phyloP scores from a whole-genome alignment of 2,888 invertebrate species.

The Cactoblastis cactorum region DNA sequence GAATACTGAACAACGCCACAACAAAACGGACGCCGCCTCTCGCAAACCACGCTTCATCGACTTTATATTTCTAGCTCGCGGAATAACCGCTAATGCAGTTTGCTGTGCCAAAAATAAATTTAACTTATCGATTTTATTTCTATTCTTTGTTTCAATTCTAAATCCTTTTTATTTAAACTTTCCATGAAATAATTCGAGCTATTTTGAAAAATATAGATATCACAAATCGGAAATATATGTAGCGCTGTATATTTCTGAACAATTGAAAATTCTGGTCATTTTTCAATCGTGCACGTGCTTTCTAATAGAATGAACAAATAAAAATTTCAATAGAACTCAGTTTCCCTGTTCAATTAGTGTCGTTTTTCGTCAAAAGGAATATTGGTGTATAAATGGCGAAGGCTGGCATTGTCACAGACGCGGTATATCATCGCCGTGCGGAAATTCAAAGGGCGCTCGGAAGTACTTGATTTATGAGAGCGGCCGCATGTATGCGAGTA shows the following conservation, averaged over 20 bases:
- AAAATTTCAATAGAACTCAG: slow-evolving; percentile 27
- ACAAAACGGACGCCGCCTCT: slow-evolving; percentile 5
- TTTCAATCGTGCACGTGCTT: slow-evolving; percentile 18
- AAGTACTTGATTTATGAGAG: slow-evolving; percentile 72
- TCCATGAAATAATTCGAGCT: background rate
- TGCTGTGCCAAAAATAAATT: slow-evolving; percentile 14
- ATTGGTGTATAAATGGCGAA: slow-evolving; percentile 59
- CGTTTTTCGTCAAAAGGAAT: slow-evolving; percentile 56
- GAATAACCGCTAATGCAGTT: slow-evolving; percentile 13
- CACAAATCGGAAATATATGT: background rate
- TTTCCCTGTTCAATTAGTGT: slow-evolving; percentile 55
- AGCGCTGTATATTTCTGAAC: slow-evolving; percentile 11
- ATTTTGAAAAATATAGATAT: background rate
- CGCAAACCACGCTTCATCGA: slow-evolving; percentile 12
- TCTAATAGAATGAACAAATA: slow-evolving; percentile 21
- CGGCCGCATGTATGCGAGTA: slow-evolving; percentile 59
- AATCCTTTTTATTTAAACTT: background rate
- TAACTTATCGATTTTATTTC: slow-evolving; percentile 14
- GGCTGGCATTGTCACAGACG: slow-evolving; percentile 65
- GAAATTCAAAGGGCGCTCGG: slow-evolving; percentile 70
- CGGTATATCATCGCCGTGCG: slow-evolving; percentile 65
- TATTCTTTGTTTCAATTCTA: background rate
- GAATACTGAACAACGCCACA: slow-evolving; percentile 26
- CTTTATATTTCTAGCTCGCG: slow-evolving; percentile 13
- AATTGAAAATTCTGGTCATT: background rate